These are phyloP conservation scores for Mola mola DNA, from an alignment of 2,113 vertebrate genomes.

Conservation along the genomic window DNA sequence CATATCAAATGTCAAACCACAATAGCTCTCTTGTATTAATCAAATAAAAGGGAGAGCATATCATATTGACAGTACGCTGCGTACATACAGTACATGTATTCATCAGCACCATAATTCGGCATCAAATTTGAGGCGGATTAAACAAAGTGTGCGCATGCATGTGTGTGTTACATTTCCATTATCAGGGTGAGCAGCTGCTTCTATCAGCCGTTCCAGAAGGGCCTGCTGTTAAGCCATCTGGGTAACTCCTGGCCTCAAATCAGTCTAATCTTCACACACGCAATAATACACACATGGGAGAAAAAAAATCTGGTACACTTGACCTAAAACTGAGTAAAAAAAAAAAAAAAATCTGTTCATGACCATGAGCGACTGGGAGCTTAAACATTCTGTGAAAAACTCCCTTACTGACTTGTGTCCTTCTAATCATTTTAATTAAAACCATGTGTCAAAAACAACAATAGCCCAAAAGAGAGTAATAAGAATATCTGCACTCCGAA, in stretches of 20 bases:
- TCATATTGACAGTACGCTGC: conserved; percentile 41
- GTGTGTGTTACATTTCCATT: conserved; percentile 53
- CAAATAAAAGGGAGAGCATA: conserved; percentile 28
- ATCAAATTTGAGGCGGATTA: conserved; percentile 54
- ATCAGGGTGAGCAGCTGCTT: conserved; percentile 75
- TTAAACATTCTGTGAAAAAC: too few relatives aligned
- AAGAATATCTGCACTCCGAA: conserved; percentile 16
- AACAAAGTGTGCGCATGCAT: conserved; percentile 14
- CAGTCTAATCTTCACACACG: conserved; percentile 73
- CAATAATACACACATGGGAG: conserved; percentile 58
- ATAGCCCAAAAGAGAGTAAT: conserved; percentile 1
- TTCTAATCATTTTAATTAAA: conserved; percentile 39
- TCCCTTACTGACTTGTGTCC: background rate
- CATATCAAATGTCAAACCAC: conserved; percentile 31
- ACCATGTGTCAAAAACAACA: conserved; percentile 29
- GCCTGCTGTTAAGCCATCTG: conserved; percentile 80
- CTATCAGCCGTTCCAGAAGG: conserved; percentile 71
- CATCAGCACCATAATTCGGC: conserved; percentile 50
- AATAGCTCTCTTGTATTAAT: conserved; percentile 23
- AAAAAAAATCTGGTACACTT: conserved; percentile 19
- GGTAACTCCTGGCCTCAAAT: conserved; percentile 75
- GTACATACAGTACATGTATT: conserved; percentile 39
- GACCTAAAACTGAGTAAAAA: conserved; percentile 24
- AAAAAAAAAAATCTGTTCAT: conserved; percentile 42
- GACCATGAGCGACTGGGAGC: conserved; percentile 53